Percentiles rank a stretch among this genome's conserved stretches.
Conservation (phyloP, 2,888 invertebrate genomes). For the Campoplex nolae region DNA sequence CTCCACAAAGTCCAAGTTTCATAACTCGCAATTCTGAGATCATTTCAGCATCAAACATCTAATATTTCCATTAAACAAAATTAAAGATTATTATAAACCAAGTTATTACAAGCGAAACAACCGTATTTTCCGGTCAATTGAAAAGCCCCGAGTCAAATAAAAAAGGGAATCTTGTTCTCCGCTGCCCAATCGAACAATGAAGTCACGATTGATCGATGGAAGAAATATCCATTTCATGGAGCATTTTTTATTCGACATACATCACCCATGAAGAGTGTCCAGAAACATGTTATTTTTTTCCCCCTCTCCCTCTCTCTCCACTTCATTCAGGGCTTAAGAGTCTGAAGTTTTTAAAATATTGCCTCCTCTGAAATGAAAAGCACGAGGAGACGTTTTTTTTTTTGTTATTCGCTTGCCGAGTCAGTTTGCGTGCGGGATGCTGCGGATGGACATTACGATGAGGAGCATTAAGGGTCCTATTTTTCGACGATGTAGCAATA, state of each 20-base stretch:
- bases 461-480: conserved; percentile 72
- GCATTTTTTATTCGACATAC: conserved; percentile 8
- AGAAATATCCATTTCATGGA: conserved; percentile 8
- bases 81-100: too few species aligned
- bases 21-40: not conserved
- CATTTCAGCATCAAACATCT: not conserved
- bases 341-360: conserved; percentile 49
- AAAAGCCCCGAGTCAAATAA: not conserved
- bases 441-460: conserved; percentile 67
- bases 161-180: not conserved
- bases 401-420: conserved; percentile 22
- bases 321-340: conserved; percentile 2
- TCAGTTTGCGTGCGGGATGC: conserved; percentile 54
- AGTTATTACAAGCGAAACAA: not conserved
- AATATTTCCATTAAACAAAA: not conserved
- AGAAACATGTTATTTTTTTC: conserved; percentile 10
- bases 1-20: not conserved
- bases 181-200: not conserved
- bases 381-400: conserved; percentile 42
- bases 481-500: conserved; percentile 76
- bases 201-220: not conserved
- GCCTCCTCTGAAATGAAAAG: conserved; percentile 26
- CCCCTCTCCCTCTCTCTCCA: too few species aligned
- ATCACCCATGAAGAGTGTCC: not conserved
- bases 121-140: not conserved